A percentile compares a stretch with the other conserved stretches of the same genome.
Conservation (phyloP, 2,113 vertebrate genomes). For the Ia io region DNA sequence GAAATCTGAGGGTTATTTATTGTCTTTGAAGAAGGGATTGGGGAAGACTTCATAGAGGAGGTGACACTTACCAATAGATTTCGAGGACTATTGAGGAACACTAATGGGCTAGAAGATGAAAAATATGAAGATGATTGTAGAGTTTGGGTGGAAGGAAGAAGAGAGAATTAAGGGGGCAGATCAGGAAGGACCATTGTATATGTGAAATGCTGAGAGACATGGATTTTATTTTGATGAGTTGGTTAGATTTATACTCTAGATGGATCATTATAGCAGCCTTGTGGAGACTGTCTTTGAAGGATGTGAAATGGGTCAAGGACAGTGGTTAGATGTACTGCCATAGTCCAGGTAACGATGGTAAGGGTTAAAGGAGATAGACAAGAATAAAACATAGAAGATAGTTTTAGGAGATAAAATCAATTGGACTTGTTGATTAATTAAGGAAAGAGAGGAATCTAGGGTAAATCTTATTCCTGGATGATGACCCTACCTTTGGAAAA, state of each 20-base stretch:
- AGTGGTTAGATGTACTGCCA: not conserved
- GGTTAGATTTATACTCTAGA: not conserved
- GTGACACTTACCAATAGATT: not conserved
- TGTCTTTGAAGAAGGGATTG: not conserved
- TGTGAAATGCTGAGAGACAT: not conserved
- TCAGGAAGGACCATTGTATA: not conserved
- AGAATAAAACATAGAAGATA: not conserved
- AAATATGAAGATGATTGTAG: not conserved
- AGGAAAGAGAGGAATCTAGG: not conserved
- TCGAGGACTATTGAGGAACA: not conserved
- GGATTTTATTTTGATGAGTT: not conserved
- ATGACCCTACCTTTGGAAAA: not conserved
- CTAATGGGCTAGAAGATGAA: not conserved
- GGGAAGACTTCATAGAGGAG: not conserved
- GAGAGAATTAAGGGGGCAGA: not conserved
- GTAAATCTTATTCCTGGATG: not conserved
- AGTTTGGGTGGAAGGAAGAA: not conserved
- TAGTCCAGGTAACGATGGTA: not conserved
- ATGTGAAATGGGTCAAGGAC: not conserved
- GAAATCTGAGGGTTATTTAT: not conserved
- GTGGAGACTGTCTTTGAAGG: not conserved
- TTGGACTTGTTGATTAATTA: not conserved
- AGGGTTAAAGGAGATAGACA: not conserved
- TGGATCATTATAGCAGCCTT: not conserved
- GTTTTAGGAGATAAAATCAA: slow-evolving; percentile 10